Base-by-base conservation (phyloP, 2,888 invertebrate genomes). In the Catocala nupta region DNA sequence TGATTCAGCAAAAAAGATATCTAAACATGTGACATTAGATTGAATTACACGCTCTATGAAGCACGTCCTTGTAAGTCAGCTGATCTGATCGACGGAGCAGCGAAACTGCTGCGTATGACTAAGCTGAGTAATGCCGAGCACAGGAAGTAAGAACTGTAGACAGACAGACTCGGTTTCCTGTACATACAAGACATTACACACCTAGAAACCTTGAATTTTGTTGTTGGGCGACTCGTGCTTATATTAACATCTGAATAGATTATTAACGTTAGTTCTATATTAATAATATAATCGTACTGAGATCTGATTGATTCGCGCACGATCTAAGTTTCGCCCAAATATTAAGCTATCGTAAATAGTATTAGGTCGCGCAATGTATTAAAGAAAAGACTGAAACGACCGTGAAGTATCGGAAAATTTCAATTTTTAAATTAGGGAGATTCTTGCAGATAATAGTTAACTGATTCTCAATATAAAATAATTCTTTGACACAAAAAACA, bases 111-210 rank as follows among this genome's bases (percentile, higher is more conserved):
- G 73, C 68, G 78, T 81, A 76, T 78, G 75, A 81, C 71, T 75
- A 79, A 82, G 70, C 63, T 55, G 55, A 63, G 63, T 36, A 33
- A 53, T 6, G 42, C 65, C 67, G 63, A 78, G 66, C 80, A 72
- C 83, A 88, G 89, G 90, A 89, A 90, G 85, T 82, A 71, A 78
- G 45, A 65, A 67, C 25, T 61, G 55, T 55, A 65, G 49, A 67
- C 57, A 55, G 58, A 76, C 75, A 75, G 77, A 77, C 67, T 65
- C 73, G 71, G 81, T 82, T 91, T 90, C 89, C 89, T 87, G 84
- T 81, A 85, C 80, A 84, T 75, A 78, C 72, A 78, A 78, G 82
- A 81, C 75, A 80, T 84, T 80, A 81, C 78, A 78, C 81, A 78
- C 42, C 8, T 12, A 52, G n/a, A 6, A 33, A 61, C 61, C 61